These are phyloP conservation scores for Caradrina kadenii DNA, from an alignment of 2,888 invertebrate genomes.

Conservation along the genomic window DNA sequence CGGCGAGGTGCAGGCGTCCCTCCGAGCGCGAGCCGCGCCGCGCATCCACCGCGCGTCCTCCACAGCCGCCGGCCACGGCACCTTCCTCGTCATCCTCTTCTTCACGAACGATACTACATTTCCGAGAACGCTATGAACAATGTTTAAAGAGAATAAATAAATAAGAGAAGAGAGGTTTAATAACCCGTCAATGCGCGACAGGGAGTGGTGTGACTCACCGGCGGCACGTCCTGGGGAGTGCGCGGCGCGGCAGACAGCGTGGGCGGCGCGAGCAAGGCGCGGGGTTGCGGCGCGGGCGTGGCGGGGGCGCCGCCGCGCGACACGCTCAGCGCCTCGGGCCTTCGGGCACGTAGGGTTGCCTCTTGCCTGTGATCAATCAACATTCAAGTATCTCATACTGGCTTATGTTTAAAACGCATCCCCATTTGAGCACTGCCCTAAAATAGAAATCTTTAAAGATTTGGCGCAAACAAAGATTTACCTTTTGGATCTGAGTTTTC, in stretches of 20 bases:
- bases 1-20: conserved; percentile 93
- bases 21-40: conserved; percentile 94
- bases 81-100: conserved; percentile 97
- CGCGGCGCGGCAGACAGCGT: conserved; percentile 88
- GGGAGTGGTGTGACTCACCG: conserved; percentile 81
- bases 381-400: neutral
- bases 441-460: conserved; percentile 2
- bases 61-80: conserved; percentile 88
- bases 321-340: conserved; percentile 58
- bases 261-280: conserved; percentile 83
- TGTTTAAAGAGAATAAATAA: neutral
- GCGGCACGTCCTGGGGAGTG: conserved; percentile 92
- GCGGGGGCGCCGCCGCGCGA: conserved; percentile 68
- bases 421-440: neutral
- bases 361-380: conserved; percentile 47
- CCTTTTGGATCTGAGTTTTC: conserved; percentile 95
- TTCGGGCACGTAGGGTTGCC: conserved; percentile 44
- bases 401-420: neutral
- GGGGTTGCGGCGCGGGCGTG: conserved; percentile 70
- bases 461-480: conserved; percentile 68
- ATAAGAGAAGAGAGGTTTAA: neutral
- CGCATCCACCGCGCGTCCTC: conserved; percentile 89
- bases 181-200: neutral
- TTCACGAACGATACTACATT: conserved; percentile 97
- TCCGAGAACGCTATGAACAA: conserved; percentile 92